phyloP scores from a whole-genome alignment of 2,888 invertebrate genomes.

The Pterostichus madidus region DNA sequence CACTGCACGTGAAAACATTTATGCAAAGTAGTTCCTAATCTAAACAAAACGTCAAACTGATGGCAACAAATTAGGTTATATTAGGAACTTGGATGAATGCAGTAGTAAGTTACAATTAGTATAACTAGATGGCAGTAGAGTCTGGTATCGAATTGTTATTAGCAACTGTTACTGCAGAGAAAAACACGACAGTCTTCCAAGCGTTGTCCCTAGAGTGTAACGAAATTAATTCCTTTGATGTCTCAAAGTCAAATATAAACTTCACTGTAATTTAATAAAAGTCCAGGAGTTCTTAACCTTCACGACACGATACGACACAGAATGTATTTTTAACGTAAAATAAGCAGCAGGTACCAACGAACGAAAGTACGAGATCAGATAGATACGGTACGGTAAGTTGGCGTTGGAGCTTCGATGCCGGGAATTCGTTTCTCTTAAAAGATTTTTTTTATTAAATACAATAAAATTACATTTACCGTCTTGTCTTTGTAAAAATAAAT shows the following conservation, averaged over 20 bases:
- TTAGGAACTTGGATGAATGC: neutral
- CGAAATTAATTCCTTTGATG: constrained; percentile 59
- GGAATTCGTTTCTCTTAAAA: neutral
- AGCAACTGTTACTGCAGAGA: constrained; percentile 45
- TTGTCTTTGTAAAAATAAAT: too few species aligned
- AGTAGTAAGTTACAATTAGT: constrained; percentile 44
- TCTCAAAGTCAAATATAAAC: constrained; percentile 54
- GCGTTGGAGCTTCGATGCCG: neutral
- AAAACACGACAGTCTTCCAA: constrained; percentile 39
- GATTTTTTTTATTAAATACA: neutral
- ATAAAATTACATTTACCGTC: too few species aligned
- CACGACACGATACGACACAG: constrained; percentile 24
- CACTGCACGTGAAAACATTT: constrained; percentile 28
- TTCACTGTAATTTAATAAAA: constrained; percentile 59
- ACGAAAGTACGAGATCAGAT: neutral
- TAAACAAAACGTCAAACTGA: constrained; percentile 48
- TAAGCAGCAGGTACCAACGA: constrained; percentile 42
- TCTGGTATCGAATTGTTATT: constrained; percentile 40
- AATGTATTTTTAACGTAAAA: constrained; percentile 56
- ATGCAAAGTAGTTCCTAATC: constrained; percentile 44
- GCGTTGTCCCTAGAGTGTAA: constrained; percentile 12
- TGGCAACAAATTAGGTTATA: constrained; percentile 26
- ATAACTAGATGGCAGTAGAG: constrained; percentile 24
- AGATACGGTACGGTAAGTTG: neutral
- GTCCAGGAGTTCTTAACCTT: constrained; percentile 46